Evolutionary conservation across 2,113 vertebrate species (phyloP).

Genomic region (Vidua macroura): DNA sequence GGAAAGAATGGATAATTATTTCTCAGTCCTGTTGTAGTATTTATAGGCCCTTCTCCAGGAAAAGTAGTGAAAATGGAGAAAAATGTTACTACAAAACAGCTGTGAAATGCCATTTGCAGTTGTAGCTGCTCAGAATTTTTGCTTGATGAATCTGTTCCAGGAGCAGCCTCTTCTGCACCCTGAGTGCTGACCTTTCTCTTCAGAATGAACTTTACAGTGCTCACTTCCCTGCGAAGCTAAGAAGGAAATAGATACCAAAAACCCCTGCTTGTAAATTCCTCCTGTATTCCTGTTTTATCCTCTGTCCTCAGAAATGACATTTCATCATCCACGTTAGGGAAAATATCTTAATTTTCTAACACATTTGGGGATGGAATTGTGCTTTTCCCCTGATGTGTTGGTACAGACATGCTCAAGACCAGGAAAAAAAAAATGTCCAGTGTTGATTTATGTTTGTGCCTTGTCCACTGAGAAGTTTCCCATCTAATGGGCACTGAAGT

Average conservation of each 20-base stretch:
- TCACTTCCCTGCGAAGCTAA: background rate
- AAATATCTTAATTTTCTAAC: background rate
- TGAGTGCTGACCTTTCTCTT: background rate
- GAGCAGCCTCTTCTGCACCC: background rate
- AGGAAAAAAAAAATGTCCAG: background rate
- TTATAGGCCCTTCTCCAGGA: background rate
- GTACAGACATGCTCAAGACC: accelerated
- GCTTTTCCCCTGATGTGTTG: background rate
- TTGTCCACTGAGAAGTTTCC: background rate
- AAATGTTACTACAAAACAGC: background rate
- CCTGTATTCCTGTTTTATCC: background rate
- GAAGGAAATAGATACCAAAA: background rate
- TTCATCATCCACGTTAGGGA: background rate
- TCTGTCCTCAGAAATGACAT: background rate
- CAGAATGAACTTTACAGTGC: background rate
- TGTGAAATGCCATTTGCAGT: background rate
- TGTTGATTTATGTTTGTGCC: background rate
- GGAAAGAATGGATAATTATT: background rate
- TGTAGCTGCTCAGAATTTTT: background rate
- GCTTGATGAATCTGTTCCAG: background rate
- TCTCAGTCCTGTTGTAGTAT: background rate
- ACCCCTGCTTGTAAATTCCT: background rate
- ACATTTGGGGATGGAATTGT: background rate
- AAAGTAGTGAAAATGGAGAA: background rate
- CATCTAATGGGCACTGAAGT: no score